Conservation (phyloP, 2,888 invertebrate species). For the Drosophila falleni region DNA sequence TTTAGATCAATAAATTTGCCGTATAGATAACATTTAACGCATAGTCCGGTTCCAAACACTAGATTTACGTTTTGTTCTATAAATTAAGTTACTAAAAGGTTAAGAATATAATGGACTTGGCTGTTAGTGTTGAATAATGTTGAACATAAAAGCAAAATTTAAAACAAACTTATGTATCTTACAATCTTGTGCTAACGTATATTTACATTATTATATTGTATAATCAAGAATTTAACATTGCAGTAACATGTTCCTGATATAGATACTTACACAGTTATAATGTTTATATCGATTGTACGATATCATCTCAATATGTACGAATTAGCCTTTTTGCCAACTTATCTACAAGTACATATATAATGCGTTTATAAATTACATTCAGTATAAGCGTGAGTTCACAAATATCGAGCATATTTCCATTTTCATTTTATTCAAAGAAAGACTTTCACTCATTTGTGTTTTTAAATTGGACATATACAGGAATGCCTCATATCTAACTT, state of each 20-base stretch:
- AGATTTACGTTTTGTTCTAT: slow-evolving; percentile 18
- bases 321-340: slow-evolving; percentile 35
- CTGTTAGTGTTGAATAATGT: slow-evolving; percentile 37
- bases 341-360: slow-evolving; percentile 29
- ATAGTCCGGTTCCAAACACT: slow-evolving; percentile 28
- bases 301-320: slow-evolving; percentile 24
- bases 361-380: slow-evolving; percentile 43
- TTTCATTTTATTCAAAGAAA: not conserved
- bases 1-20: slow-evolving; percentile 31
- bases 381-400: slow-evolving; percentile 45
- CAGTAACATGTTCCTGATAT: slow-evolving; percentile 39
- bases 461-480: not conserved
- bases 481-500: too few relatives aligned
- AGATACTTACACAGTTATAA: slow-evolving; percentile 32
- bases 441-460: slow-evolving; percentile 17
- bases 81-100: slow-evolving; percentile 9
- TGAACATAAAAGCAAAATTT: slow-evolving; percentile 14
- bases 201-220: slow-evolving; percentile 40
- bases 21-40: slow-evolving; percentile 10
- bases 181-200: slow-evolving; percentile 27
- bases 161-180: slow-evolving; percentile 11
- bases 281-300: slow-evolving; percentile 39
- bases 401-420: slow-evolving; percentile 15
- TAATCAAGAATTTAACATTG: slow-evolving; percentile 28
- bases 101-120: slow-evolving; percentile 29